Conservation (phyloP, 2,888 invertebrate genomes). For the Drosophila prostipennis region DNA sequence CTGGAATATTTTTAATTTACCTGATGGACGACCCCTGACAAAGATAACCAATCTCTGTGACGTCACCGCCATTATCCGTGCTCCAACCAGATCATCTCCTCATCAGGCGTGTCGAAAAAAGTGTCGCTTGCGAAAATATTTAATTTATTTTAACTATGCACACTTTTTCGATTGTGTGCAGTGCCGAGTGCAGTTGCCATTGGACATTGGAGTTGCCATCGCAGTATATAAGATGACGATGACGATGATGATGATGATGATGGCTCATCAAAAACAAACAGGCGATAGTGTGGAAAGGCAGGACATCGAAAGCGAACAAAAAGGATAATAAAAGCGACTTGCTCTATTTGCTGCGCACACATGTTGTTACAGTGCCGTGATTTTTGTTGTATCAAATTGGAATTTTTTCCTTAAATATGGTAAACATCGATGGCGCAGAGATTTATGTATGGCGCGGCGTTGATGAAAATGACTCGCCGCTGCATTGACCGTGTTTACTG, state of each 20-base stretch:
- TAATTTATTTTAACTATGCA: constrained; percentile 58
- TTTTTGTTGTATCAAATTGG: constrained; percentile 49
- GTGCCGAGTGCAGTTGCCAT: constrained; percentile 6
- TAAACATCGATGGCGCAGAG: constrained; percentile 48
- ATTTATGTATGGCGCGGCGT: constrained; percentile 39
- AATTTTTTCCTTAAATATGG: constrained; percentile 46
- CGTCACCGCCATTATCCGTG: constrained; percentile 13
- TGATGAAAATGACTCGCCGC: constrained; percentile 45
- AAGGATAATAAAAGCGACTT: constrained; percentile 13
- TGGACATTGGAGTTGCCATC: neutral
- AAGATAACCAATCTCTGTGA: constrained; percentile 17
- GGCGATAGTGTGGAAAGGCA: constrained; percentile 39
- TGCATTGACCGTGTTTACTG: constrained; percentile 47
- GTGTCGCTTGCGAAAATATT: constrained; percentile 52
- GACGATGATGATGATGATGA: constrained; percentile 10
- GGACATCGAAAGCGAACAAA: constrained; percentile 9
- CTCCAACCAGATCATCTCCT: constrained; percentile 31
- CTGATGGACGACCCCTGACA: constrained; percentile 32
- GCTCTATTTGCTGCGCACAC: constrained; percentile 34
- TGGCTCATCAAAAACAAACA: constrained; percentile 51
- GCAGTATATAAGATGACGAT: constrained; percentile 28
- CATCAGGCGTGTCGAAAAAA: constrained; percentile 32
- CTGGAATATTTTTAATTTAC: constrained; percentile 43
- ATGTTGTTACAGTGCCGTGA: constrained; percentile 26
- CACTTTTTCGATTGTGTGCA: constrained; percentile 18